Base-by-base conservation (phyloP, 2,888 invertebrate genomes). In the Aphelenchoides bicaudatus region DNA sequence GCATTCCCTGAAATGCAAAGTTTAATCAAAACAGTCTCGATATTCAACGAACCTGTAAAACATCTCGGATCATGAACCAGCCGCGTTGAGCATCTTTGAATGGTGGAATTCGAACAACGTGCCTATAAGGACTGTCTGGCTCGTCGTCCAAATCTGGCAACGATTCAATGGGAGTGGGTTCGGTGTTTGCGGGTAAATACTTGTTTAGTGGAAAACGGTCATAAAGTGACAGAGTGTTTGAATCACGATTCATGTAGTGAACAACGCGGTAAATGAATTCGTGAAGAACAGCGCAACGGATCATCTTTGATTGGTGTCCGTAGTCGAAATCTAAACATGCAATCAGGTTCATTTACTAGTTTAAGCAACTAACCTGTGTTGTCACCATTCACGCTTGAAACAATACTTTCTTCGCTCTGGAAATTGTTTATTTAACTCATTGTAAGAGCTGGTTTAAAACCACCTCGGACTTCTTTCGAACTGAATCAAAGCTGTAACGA, bases 11-110 rank as follows among this genome's bases (percentile, higher is more conserved):
- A 0, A 70, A n/a, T n/a, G n/a, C n/a, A n/a, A n/a, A n/a, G n/a
- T n/a, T n/a, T n/a, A n/a, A n/a, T n/a, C n/a, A n/a, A n/a, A n/a
- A n/a, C n/a, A n/a, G n/a, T n/a, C n/a, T n/a, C n/a, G n/a, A n/a
- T n/a, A n/a, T n/a, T n/a, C n/a, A n/a, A n/a, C n/a, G n/a, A n/a
- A n/a, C n/a, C n/a, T n/a, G n/a, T n/a, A n/a, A 29, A 1, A 73
- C 59, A 39, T 74, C 72, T 30, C 63, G 62, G 1, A 74, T 19
- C 67, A 72, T 66, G 38, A 74, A 72, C 72, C 73, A 74, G 52
- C 74, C 74, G 2, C 39, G 54, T 28, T 38, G 56, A 3, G 55
- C 37, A 10, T 34, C 52, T 6, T 53, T 46, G 39, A 56, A 70
- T 23, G 56, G 38, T 0, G 71, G 70, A 46, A 67, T 56, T 3